A percentile compares a stretch with the other conserved stretches of the same genome.
phyloP scores from a whole-genome alignment of 2,113 vertebrate genomes.

The Zosterops lateralis region DNA sequence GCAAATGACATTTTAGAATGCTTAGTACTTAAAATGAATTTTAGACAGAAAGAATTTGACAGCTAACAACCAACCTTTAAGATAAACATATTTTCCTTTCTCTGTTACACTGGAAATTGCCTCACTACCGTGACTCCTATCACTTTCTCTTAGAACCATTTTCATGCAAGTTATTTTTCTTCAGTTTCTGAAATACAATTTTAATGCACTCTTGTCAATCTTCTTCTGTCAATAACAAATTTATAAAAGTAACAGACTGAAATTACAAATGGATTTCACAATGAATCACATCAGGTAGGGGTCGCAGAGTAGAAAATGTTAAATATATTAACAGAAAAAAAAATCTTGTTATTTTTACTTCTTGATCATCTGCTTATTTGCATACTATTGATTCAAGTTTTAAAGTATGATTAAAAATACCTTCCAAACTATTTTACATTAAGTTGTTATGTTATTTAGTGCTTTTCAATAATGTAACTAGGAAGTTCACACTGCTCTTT shows the following conservation, averaged over 20 bases:
- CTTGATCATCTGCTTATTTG: neutral
- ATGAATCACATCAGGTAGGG: neutral
- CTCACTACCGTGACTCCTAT: neutral
- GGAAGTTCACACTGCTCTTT: neutral
- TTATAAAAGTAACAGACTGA: neutral
- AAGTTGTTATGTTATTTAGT: neutral
- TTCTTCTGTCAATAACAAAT: neutral
- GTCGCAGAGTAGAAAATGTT: neutral
- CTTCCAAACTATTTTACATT: neutral
- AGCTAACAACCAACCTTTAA: neutral
- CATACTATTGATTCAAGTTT: neutral
- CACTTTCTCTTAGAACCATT: neutral
- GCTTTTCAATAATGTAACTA: neutral
- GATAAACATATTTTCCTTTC: neutral
- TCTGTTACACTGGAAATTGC: neutral
- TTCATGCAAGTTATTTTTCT: neutral
- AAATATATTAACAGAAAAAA: neutral
- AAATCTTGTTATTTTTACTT: neutral
- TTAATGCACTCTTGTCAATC: neutral
- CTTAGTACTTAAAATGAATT: neutral
- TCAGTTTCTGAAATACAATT: neutral
- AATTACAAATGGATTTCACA: neutral
- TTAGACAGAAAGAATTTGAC: slow-evolving; percentile 3
- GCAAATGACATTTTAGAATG: neutral
- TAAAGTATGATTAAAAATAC: neutral